Conservation (phyloP, 2,888 invertebrate species). For the Hydroisotoma schaefferi region DNA sequence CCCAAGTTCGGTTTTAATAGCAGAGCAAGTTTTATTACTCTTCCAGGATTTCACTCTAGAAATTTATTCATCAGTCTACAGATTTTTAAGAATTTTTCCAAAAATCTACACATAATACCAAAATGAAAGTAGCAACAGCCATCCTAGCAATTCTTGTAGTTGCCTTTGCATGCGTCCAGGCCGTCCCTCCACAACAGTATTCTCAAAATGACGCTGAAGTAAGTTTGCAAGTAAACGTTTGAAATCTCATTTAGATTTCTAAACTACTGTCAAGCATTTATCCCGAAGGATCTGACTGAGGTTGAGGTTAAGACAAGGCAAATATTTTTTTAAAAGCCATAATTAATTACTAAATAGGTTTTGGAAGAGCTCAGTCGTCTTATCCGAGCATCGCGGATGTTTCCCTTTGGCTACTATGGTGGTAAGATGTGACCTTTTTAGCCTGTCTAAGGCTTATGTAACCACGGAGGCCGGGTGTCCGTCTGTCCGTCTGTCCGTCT, state of each 20-base stretch:
- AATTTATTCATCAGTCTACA: too few species aligned
- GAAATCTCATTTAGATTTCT: not conserved
- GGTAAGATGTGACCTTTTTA: too few species aligned
- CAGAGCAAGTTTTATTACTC: too few species aligned
- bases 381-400: slow-evolving; percentile 23
- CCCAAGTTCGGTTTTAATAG: too few species aligned
- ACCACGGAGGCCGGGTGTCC: not conserved
- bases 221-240: too few species aligned
- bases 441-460: not conserved
- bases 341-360: slow-evolving; percentile 11
- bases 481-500: too few species aligned
- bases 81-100: too few species aligned
- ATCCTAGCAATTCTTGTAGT: not conserved
- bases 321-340: too few species aligned
- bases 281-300: too few species aligned
- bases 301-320: too few species aligned
- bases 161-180: not conserved
- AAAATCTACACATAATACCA: not conserved
- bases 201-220: not conserved
- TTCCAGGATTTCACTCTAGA: too few species aligned
- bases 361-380: slow-evolving; percentile 21
- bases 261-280: not conserved
- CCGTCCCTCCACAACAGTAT: slow-evolving; percentile 7
- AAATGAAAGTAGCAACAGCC: not conserved
- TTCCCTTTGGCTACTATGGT: slow-evolving; percentile 35